A percentile compares a stretch with the other conserved stretches of the same genome.
Evolutionary conservation across 2,888 invertebrate species (phyloP).

Genomic region (Epsilonema sp.): DNA sequence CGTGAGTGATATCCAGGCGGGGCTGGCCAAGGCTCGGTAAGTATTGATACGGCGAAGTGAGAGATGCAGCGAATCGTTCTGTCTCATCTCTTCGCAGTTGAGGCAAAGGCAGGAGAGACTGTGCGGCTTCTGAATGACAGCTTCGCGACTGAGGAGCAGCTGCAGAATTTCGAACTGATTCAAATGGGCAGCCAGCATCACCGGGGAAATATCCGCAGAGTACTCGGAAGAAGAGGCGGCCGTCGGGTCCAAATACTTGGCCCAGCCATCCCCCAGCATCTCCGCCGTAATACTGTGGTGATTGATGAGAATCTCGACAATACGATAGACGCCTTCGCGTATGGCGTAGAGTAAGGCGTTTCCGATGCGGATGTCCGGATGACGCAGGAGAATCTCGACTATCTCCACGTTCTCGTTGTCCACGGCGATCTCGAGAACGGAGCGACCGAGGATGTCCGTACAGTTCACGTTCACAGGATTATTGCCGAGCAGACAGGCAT

Average conservation of each 20-base stretch:
- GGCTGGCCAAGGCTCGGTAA: slow-evolving; percentile 38
- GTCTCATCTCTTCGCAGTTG: slow-evolving; percentile 29
- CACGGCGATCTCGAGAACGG: slow-evolving; percentile 38
- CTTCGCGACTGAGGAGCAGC: slow-evolving; percentile 33
- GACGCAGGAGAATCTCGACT: slow-evolving; percentile 37
- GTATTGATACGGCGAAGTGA: slow-evolving; percentile 37
- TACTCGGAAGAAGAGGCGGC: slow-evolving; percentile 38
- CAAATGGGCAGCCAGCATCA: slow-evolving; percentile 36
- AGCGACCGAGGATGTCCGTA: slow-evolving; percentile 38
- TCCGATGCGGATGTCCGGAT: slow-evolving; percentile 34
- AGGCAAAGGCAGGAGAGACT: slow-evolving; percentile 34
- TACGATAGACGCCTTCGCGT: slow-evolving; percentile 37
- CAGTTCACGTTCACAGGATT: slow-evolving; percentile 36
- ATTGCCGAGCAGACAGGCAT: slow-evolving; percentile 12
- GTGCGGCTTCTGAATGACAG: slow-evolving; percentile 29
- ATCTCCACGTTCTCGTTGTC: slow-evolving; percentile 41
- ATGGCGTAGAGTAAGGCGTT: slow-evolving; percentile 39
- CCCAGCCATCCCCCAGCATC: slow-evolving; percentile 39
- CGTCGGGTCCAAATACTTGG: slow-evolving; percentile 25
- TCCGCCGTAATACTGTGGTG: slow-evolving; percentile 33
- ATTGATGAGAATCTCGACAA: slow-evolving; percentile 40
- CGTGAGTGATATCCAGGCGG: slow-evolving; percentile 40
- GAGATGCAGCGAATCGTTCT: slow-evolving; percentile 37
- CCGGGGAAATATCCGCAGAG: slow-evolving; percentile 35
- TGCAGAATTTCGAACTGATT: slow-evolving; percentile 41